phyloP scores from a whole-genome alignment of 2,113 vertebrate species.

The Brienomyrus brachyistius region DNA sequence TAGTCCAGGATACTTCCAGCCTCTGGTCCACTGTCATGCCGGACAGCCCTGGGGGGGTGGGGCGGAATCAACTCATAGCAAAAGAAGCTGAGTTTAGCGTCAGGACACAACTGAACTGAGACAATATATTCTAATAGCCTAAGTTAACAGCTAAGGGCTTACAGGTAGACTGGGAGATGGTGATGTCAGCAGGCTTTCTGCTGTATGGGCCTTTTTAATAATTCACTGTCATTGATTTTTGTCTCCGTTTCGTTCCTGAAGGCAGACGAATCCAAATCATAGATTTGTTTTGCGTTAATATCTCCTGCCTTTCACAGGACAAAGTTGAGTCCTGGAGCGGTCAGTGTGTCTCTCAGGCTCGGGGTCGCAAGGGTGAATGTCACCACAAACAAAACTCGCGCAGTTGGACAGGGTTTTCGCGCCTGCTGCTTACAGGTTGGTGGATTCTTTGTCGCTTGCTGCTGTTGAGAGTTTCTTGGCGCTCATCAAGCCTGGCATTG shows the following conservation, averaged over 20 bases:
- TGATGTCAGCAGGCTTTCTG: background rate
- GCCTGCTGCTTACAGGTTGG: background rate
- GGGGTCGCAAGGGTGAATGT: background rate
- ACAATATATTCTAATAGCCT: background rate
- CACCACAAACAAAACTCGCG: background rate
- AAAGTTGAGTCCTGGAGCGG: background rate
- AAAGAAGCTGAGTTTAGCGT: background rate
- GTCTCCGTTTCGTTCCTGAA: background rate
- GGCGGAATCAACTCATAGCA: background rate
- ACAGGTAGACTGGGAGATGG: background rate
- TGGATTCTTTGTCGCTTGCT: background rate
- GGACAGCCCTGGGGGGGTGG: background rate
- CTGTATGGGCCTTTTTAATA: conserved; percentile 1
- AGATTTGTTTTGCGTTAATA: conserved; percentile 12
- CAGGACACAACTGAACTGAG: background rate
- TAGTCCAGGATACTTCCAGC: background rate
- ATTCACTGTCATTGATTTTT: conserved; percentile 16
- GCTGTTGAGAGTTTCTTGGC: background rate
- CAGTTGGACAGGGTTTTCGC: background rate
- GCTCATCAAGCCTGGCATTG: background rate
- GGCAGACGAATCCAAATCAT: background rate
- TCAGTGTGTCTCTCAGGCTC: conserved; percentile 4
- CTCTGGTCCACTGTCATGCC: background rate
- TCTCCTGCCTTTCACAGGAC: conserved; percentile 4
- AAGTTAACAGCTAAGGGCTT: background rate